Evolutionary conservation across 2,797 vertebrate genomes (phyloP), one percentile per base, ranked within the genome.

Genomic region (Loriculus beryllinus): DNA sequence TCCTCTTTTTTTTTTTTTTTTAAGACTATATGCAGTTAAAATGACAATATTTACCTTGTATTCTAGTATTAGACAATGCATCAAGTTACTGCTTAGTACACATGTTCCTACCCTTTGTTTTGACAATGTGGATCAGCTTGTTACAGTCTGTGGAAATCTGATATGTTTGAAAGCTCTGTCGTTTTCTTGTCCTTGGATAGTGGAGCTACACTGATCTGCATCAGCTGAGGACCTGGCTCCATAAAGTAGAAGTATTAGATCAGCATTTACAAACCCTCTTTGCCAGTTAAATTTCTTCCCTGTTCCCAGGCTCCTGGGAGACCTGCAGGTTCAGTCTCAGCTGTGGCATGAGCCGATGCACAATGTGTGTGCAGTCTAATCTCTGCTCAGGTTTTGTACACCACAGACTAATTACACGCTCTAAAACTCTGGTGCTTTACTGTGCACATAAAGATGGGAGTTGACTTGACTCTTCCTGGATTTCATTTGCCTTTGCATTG

Each of bases 281-380:
- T 39, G 57, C 11, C 40, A 18, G 28, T 6, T 22, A 16, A 21
- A 4, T 39, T 31, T 10, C 39, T 62, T 40, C 31, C 39, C 64
- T 40, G 69, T 3, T 25, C 16, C 56, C 19, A 5, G 2, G 12
- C 3, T 82, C n/a, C 60, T 10, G 71, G 49, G 10, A 54, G 17
- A 52, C 33, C 17, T 5, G 1, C 6, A 7, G 68, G 37, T 31
- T 79, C 29, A 11, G 63, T 4, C 42, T 20, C 18, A n/a, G 60
- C 49, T 7, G 1, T 26, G 71, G 37, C 67, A 63, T 9, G 14
- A 70, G 72, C 86, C 1, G 5, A n/a, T 20, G 14, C 25, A 7
- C 35, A n/a, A 10, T 1, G 60, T 31, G 37, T 5, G 43, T 4
- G 5, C 3, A 2, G 6, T 7, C 28, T 4, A 31, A 6, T 13